Conservation (phyloP, 1,140 invertebrate species). For the Scaptomyza hsui region DNA sequence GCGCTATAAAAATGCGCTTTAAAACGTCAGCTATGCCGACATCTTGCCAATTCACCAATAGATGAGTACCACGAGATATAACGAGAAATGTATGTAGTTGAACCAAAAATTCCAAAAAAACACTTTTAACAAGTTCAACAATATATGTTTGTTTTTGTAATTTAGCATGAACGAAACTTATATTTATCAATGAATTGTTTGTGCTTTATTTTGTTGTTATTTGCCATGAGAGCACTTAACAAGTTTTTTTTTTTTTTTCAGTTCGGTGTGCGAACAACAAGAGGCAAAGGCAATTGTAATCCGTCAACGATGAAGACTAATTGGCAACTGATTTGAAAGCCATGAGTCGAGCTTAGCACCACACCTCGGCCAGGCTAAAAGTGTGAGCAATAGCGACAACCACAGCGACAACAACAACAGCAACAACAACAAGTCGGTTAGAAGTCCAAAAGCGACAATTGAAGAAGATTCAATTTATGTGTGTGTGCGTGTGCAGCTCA, state of each 20-base stretch:
- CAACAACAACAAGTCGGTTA: slow-evolving; percentile 21
- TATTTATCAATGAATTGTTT: slow-evolving; percentile 78
- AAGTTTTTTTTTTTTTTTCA: slow-evolving; percentile 45
- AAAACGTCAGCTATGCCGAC: slow-evolving; percentile 83
- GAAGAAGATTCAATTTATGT: slow-evolving; percentile 78
- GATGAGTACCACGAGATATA: slow-evolving; percentile 42
- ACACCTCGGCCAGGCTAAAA: slow-evolving; percentile 69
- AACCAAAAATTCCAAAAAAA: slow-evolving; percentile 20
- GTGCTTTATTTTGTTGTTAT: slow-evolving; percentile 41
- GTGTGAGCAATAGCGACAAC: slow-evolving; percentile 25
- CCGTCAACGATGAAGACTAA: slow-evolving; percentile 80
- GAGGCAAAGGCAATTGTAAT: slow-evolving; percentile 67
- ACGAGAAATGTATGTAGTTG: background rate
- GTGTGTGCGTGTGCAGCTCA: slow-evolving; percentile 24
- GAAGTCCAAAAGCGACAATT: slow-evolving; percentile 64
- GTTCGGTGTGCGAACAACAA: slow-evolving; percentile 15
- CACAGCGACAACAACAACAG: slow-evolving; percentile 2
- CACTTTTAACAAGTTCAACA: slow-evolving; percentile 25
- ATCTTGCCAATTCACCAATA: slow-evolving; percentile 83
- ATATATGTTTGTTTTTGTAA: slow-evolving; percentile 23
- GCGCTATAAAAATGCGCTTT: slow-evolving; percentile 66
- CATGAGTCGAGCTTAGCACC: slow-evolving; percentile 74
- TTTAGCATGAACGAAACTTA: slow-evolving; percentile 27
- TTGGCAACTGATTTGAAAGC: slow-evolving; percentile 83
- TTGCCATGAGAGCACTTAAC: slow-evolving; percentile 55